Base-by-base conservation (phyloP, 2,888 invertebrate species). In the Molorchus minor region DNA sequence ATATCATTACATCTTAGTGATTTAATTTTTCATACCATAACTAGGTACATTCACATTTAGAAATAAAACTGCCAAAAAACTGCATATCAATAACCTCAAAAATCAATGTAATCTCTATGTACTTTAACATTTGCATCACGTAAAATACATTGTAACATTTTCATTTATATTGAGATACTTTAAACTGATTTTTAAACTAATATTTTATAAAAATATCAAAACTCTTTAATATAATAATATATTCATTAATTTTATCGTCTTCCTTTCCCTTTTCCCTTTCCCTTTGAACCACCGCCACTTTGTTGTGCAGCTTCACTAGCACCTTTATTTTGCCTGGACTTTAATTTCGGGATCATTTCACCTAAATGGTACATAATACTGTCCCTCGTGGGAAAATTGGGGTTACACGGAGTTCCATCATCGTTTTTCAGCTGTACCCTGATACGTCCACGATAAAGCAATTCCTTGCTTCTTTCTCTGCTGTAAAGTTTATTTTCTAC, bases 401-500 rank as follows among this genome's bases (percentile, higher is more conserved):
- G 78, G 76, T 90, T 89, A 20, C 88, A 82, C 0, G 90, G 88
- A 15, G 87, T 83, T 0, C 94, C 96, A 80, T 96, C 93, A 76
- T 96, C 94, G 79, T 94, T 92, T 77, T 90, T 94, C 60, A 99
- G 81, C 77, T 98, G 97, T 0, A 99, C 91, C 53, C 98, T 85
- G 64, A 99, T 91, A 58, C 98, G 86, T 1, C 98, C 98, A 67
- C 94, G 86, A 73, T 86, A 88, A 41, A 90, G 81, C 60, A 90
- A 83, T 82, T 98, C 98, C 82, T 94, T 93, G 79, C 96, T 97
- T 58, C 88, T 86, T 79, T 98, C 98, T 38, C 96, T 84, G 4
- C 94, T 87, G 79, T 98, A 96, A 29, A 94, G 83, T 82, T 98
- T 98, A 73, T 94, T 93, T 82, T 98, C 98, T 5, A 96, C 91